Evolutionary conservation across 2,113 vertebrate species (phyloP).

Genomic region (Tricholaema leucomelas): DNA sequence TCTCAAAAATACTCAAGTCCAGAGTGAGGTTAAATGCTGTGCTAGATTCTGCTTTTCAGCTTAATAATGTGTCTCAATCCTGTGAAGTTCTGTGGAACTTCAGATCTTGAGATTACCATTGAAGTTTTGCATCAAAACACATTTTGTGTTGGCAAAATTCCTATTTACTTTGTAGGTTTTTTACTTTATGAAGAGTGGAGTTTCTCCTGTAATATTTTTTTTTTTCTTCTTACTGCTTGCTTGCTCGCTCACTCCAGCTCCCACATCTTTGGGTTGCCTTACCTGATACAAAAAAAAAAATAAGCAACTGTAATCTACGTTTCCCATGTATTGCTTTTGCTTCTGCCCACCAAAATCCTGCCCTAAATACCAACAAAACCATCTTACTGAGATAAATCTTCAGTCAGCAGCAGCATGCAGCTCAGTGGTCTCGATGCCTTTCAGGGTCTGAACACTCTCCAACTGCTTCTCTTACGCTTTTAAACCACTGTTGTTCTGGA

Average conservation of each 20-base stretch:
- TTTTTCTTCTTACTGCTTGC: accelerated
- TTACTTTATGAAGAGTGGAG: not conserved
- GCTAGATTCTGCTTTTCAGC: not conserved
- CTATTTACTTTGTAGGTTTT: not conserved
- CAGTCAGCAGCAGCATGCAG: not conserved
- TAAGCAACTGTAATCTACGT: not conserved
- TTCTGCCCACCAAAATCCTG: not conserved
- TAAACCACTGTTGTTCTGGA: not conserved
- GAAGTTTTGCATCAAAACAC: not conserved
- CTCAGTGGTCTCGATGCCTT: not conserved
- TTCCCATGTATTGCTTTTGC: not conserved
- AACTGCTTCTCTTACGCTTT: not conserved
- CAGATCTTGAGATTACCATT: not conserved
- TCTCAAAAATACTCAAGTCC: not conserved
- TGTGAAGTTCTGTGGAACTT: not conserved
- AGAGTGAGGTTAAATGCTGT: not conserved
- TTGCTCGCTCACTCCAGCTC: not conserved
- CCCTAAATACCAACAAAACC: not conserved
- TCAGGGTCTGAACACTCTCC: not conserved
- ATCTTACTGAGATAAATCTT: not conserved
- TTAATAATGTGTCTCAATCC: not conserved
- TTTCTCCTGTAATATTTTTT: not conserved
- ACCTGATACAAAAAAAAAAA: not conserved
- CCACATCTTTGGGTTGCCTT: not conserved
- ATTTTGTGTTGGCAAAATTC: not conserved